Conservation (phyloP, 1,140 invertebrate genomes). For the Oryctes rhinoceros region DNA sequence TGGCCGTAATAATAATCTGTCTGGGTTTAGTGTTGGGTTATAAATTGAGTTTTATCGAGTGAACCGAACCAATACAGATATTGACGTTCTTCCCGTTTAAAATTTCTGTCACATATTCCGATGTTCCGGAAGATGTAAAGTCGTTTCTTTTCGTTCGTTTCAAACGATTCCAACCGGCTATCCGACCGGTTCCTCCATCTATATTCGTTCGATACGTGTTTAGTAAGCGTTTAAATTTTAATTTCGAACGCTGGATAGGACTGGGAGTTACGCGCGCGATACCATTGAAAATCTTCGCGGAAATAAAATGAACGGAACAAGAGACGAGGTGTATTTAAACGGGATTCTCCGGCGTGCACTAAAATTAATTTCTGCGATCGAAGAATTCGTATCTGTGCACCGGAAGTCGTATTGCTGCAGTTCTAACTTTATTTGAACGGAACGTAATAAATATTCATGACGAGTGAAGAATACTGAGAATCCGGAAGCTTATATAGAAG, state of each 20-base stretch:
- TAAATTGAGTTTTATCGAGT: constrained; percentile 22
- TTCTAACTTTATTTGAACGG: too few species aligned
- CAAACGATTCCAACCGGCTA: not conserved
- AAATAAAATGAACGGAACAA: not conserved
- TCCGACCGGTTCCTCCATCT: not conserved
- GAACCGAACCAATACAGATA: constrained; percentile 21
- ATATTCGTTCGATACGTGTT: not conserved
- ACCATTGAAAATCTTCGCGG: not conserved
- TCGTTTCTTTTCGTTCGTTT: not conserved
- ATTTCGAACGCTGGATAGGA: not conserved
- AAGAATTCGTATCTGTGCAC: too few species aligned
- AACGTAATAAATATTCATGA: too few species aligned
- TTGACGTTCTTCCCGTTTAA: constrained; percentile 4
- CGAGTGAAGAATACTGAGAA: too few species aligned
- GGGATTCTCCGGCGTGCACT: too few species aligned
- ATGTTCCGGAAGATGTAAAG: constrained; percentile 12
- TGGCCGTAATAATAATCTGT: constrained; percentile 19
- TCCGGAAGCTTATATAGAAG: too few species aligned
- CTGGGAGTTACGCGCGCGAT: not conserved
- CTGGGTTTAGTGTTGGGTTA: constrained; percentile 17
- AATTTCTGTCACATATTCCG: constrained; percentile 15
- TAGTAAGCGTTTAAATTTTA: constrained; percentile 15
- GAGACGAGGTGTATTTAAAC: too few species aligned
- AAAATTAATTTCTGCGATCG: too few species aligned
- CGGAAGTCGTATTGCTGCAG: too few species aligned